Evolutionary conservation across 2,888 invertebrate species (phyloP).

Genomic region (Lacanobia oleracea): DNA sequence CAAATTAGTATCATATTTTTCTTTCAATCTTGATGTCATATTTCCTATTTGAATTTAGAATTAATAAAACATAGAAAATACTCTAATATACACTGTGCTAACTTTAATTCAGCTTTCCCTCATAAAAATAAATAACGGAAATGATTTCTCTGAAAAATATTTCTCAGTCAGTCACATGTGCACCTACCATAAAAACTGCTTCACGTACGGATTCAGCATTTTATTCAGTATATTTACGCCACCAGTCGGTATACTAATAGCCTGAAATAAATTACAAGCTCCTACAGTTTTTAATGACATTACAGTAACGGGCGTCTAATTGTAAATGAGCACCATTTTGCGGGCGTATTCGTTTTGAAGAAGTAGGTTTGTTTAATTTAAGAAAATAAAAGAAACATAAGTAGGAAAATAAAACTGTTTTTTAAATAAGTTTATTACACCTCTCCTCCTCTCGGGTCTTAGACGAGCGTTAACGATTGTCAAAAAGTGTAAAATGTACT

Average conservation of each 20-base stretch:
- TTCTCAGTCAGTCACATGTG: conserved; percentile 14
- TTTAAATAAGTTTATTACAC: no score
- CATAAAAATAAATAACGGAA: not conserved
- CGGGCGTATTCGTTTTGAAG: not conserved
- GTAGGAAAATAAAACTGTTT: not conserved
- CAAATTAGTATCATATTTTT: no score
- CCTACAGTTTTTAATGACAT: conserved; percentile 50
- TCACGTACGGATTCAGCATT: conserved; percentile 40
- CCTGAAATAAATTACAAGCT: conserved; percentile 46
- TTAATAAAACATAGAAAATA: no score
- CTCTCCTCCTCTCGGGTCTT: no score
- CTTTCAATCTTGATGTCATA: no score
- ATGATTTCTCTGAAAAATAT: not conserved
- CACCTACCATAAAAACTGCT: conserved; percentile 28
- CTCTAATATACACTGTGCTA: no score
- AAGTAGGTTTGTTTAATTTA: no score
- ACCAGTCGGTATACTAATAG: conserved; percentile 53
- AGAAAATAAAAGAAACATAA: not conserved
- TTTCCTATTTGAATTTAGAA: no score
- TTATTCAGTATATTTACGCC: conserved; percentile 43
- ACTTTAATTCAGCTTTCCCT: no score
- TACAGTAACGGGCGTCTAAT: conserved; percentile 45
- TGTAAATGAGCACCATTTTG: conserved; percentile 48
- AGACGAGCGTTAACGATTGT: no score
- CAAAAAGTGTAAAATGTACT: no score